Conservation (phyloP, 2,113 vertebrate species). For the Sitta europaea region DNA sequence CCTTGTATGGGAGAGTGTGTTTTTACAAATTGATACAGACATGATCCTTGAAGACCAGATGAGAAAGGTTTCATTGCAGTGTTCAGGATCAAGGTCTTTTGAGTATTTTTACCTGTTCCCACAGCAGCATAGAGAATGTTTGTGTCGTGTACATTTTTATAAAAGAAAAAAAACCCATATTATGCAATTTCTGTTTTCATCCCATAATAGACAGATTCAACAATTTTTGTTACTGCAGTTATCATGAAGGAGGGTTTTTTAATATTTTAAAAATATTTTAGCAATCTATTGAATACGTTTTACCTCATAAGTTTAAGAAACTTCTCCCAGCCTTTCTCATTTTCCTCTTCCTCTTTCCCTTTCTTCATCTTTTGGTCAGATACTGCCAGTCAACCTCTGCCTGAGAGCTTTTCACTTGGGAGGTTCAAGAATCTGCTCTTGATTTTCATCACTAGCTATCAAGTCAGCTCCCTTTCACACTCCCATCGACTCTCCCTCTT, state of each 20-base stretch:
- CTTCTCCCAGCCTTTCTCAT: not conserved
- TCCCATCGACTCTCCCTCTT: not conserved
- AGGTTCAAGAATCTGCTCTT: not conserved
- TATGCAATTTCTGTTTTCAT: not conserved
- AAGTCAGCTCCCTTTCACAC: not conserved
- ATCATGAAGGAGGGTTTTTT: not conserved
- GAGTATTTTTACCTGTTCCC: not conserved
- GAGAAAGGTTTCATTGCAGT: not conserved
- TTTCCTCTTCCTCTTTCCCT: not conserved
- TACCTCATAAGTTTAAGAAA: not conserved
- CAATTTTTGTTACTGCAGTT: not conserved
- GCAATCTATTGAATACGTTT: not conserved
- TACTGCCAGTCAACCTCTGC: not conserved
- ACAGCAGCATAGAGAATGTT: not conserved
- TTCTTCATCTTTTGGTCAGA: not conserved
- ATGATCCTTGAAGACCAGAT: not conserved
- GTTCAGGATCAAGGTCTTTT: not conserved
- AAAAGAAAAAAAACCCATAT: not conserved
- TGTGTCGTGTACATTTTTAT: not conserved
- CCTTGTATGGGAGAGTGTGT: not conserved
- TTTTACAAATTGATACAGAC: not conserved
- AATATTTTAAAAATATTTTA: not conserved
- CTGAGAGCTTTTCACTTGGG: not conserved
- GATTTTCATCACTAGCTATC: not conserved
- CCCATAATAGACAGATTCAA: not conserved